Evolutionary conservation across 1,140 invertebrate species (phyloP).

Genomic region (Cyrtorhinus lividipennis): DNA sequence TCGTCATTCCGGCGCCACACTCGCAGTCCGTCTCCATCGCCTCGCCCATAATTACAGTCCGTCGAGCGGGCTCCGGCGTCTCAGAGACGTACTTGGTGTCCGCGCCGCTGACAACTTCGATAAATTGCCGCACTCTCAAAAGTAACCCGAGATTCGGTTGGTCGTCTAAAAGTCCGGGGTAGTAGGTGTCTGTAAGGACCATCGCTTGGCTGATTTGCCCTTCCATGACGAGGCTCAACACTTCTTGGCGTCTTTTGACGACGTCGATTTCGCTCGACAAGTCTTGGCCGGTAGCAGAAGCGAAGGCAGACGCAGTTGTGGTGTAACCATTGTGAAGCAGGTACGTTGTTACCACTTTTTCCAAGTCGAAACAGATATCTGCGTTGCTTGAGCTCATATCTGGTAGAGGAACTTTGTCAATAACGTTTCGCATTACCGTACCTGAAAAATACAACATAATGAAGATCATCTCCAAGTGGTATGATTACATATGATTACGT

Average conservation of each 20-base stretch:
- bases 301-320: conserved; percentile 88
- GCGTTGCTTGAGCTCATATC: background rate
- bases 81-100: conserved; percentile 38
- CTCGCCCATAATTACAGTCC: conserved; percentile 32
- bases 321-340: conserved; percentile 95
- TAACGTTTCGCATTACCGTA: conserved; percentile 56
- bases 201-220: conserved; percentile 92
- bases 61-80: conserved; percentile 40
- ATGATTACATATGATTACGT: no score
- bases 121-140: conserved; percentile 92
- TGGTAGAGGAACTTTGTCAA: background rate
- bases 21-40: conserved; percentile 30
- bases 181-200: conserved; percentile 69
- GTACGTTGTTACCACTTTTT: conserved; percentile 86
- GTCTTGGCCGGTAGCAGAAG: conserved; percentile 70
- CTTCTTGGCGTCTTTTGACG: conserved; percentile 95
- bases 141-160: conserved; percentile 85
- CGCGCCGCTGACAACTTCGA: conserved; percentile 81
- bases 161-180: conserved; percentile 76
- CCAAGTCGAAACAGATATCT: background rate
- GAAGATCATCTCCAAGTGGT: conserved; percentile 74
- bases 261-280: conserved; percentile 87
- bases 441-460: conserved; percentile 76
- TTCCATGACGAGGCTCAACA: conserved; percentile 78
- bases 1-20: conserved; percentile 30